Evolutionary conservation across 2,797 vertebrate genomes (phyloP).

Genomic region (Lophius americanus): DNA sequence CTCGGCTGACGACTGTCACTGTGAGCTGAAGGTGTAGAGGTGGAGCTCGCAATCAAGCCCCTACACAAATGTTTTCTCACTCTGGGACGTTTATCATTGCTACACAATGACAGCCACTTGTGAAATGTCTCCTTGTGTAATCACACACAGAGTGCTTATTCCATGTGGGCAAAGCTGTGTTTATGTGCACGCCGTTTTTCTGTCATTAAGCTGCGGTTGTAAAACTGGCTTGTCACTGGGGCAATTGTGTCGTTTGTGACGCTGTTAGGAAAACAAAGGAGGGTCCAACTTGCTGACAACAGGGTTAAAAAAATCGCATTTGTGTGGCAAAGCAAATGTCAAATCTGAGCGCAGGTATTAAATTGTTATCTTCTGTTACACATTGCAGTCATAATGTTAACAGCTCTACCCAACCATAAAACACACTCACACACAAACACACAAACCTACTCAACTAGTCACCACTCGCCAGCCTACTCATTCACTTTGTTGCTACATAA

Average conservation of each 20-base stretch:
- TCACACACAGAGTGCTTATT: slow-evolving; percentile 28
- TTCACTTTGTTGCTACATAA: slow-evolving; percentile 34
- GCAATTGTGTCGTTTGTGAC: slow-evolving; percentile 45
- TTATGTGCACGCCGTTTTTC: slow-evolving; percentile 33
- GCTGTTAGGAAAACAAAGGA: slow-evolving; percentile 41
- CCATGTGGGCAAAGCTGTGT: slow-evolving; percentile 33
- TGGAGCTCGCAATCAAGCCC: slow-evolving; percentile 46
- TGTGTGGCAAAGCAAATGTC: slow-evolving; percentile 54
- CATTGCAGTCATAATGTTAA: slow-evolving; percentile 61
- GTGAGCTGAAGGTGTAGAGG: slow-evolving; percentile 44
- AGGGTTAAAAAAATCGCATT: slow-evolving; percentile 27
- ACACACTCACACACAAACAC: slow-evolving; percentile 43
- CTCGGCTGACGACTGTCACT: slow-evolving; percentile 30
- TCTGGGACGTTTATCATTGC: slow-evolving; percentile 43
- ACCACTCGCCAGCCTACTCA: slow-evolving; percentile 27
- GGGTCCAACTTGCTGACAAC: slow-evolving; percentile 54
- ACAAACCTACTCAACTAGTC: slow-evolving; percentile 43
- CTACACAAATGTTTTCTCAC: slow-evolving; percentile 64
- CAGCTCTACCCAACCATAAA: slow-evolving; percentile 55
- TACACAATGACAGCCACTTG: slow-evolving; percentile 59
- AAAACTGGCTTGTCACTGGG: slow-evolving; percentile 49
- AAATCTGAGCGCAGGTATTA: slow-evolving; percentile 60
- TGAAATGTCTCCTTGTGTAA: slow-evolving; percentile 63
- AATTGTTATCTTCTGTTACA: slow-evolving; percentile 65
- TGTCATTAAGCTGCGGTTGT: slow-evolving; percentile 56